phyloP scores from a whole-genome alignment of 2,113 vertebrate genomes.

The Ptilonorhynchus violaceus region DNA sequence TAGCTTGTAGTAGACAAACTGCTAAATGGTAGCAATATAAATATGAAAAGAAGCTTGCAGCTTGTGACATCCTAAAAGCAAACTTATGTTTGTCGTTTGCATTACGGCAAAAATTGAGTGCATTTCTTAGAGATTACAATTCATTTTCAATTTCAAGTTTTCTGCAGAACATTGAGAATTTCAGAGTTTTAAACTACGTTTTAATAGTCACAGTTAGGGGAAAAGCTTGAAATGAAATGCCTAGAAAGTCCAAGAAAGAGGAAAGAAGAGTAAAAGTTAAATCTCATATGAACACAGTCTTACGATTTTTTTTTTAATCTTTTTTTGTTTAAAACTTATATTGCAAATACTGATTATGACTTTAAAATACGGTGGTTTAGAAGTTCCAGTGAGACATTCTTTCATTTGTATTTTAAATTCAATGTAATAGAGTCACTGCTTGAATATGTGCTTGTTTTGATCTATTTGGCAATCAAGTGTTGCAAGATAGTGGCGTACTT shows the following conservation, averaged over 20 bases:
- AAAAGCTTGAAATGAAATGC: neutral
- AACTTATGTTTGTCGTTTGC: neutral
- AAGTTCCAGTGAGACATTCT: neutral
- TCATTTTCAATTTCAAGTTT: neutral
- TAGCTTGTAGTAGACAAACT: neutral
- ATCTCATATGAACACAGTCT: neutral
- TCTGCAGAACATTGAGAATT: neutral
- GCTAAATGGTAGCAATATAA: neutral
- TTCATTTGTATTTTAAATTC: neutral
- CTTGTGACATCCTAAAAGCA: neutral
- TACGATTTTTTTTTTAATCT: neutral
- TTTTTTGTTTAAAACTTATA: neutral
- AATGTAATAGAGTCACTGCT: neutral
- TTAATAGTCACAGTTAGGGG: neutral
- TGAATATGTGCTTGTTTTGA: neutral
- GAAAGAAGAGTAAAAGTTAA: neutral
- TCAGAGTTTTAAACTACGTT: neutral
- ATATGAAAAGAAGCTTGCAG: neutral
- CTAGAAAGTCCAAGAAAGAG: neutral
- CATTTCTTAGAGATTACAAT: neutral
- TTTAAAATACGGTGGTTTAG: neutral
- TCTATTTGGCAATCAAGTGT: neutral
- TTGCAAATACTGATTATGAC: neutral
- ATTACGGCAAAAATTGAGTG: neutral
- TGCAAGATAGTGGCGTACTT: neutral